A percentile compares a stretch with the other conserved stretches of the same genome.
These are phyloP conservation scores for Ochropleura plecta DNA, from an alignment of 2,888 invertebrate genomes.

Conservation along the genomic window DNA sequence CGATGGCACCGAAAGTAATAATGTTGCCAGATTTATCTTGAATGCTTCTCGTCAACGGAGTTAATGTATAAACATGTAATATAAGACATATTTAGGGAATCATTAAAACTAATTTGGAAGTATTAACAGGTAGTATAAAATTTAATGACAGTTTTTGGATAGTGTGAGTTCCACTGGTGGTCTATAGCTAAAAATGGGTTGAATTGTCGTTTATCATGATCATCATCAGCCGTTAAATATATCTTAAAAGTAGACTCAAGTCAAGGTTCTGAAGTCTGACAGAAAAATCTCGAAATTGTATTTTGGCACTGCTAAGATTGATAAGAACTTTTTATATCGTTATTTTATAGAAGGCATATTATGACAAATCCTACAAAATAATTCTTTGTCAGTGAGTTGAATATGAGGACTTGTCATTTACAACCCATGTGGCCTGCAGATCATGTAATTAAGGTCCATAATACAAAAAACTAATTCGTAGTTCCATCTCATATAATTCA, in stretches of 20 bases:
- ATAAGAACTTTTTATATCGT: too few relatives aligned
- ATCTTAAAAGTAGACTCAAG: too few relatives aligned
- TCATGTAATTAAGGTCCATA: slow-evolving; percentile 43
- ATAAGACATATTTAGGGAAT: slow-evolving; percentile 38
- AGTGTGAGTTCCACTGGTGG: slow-evolving; percentile 8
- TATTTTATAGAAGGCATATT: too few relatives aligned
- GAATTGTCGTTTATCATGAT: not conserved
- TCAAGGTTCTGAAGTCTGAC: too few relatives aligned
- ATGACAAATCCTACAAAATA: not conserved
- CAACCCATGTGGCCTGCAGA: slow-evolving; percentile 21
- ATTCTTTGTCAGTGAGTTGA: not conserved
- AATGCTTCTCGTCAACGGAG: slow-evolving; percentile 31
- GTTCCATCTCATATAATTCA: slow-evolving; percentile 45
- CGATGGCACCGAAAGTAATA: slow-evolving; percentile 52
- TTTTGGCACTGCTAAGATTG: too few relatives aligned
- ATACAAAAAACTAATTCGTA: slow-evolving; percentile 50
- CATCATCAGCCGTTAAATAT: not conserved
- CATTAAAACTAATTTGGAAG: slow-evolving; percentile 53
- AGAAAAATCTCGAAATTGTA: too few relatives aligned
- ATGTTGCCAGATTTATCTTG: slow-evolving; percentile 44
- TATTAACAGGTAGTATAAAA: slow-evolving; percentile 37
- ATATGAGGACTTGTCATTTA: not conserved
- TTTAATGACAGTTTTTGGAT: slow-evolving; percentile 32
- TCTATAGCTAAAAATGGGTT: slow-evolving; percentile 7
- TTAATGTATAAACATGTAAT: slow-evolving; percentile 44